A percentile compares a stretch with the other conserved stretches of the same genome.
Evolutionary conservation across 2,888 invertebrate genomes (phyloP).

Genomic region (Orthosia cruda): DNA sequence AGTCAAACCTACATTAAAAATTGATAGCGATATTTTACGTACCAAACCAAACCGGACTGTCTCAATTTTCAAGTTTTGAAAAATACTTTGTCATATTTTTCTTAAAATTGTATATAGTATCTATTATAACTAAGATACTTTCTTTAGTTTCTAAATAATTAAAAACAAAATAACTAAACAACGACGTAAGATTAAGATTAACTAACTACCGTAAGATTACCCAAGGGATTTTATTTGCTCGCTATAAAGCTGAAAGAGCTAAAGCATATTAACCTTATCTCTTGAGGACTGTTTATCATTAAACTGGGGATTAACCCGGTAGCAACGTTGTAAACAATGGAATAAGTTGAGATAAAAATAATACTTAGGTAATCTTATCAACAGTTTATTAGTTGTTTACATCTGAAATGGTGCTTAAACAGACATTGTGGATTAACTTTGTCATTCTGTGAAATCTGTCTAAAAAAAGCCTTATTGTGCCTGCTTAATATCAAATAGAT

Average conservation of each 20-base stretch:
- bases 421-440: background rate
- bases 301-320: conserved; percentile 48
- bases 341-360: conserved; percentile 31
- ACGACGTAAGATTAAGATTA: conserved; percentile 50
- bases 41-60: too few species aligned
- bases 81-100: too few species aligned
- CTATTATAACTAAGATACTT: background rate
- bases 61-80: too few species aligned
- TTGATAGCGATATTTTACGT: too few species aligned
- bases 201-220: conserved; percentile 61
- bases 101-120: too few species aligned
- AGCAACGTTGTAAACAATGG: conserved; percentile 44
- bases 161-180: conserved; percentile 40
- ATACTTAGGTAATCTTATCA: conserved; percentile 9
- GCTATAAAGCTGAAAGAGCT: conserved; percentile 59
- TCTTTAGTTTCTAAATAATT: background rate
- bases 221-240: conserved; percentile 52
- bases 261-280: conserved; percentile 61
- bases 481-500: too few species aligned
- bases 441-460: background rate
- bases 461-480: too few species aligned
- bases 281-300: conserved; percentile 61
- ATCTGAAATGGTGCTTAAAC: background rate
- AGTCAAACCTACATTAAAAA: too few species aligned
- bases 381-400: conserved; percentile 5